These are phyloP conservation scores for Neocloeon triangulifer DNA, from an alignment of 1,140 invertebrate genomes.

Conservation along the genomic window DNA sequence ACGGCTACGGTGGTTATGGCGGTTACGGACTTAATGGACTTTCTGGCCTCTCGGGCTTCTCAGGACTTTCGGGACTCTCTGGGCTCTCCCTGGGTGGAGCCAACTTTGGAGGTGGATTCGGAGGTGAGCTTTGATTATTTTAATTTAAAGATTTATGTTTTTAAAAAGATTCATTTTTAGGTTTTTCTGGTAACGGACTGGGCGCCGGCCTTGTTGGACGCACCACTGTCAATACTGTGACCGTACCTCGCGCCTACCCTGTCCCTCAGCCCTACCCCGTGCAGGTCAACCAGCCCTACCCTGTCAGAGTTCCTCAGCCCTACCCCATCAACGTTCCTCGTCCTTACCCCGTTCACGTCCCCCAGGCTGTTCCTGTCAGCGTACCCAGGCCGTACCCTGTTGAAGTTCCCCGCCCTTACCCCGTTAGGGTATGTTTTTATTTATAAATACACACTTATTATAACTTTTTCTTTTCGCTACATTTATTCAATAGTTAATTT, in stretches of 20 bases:
- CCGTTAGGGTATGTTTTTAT: constrained; percentile 1
- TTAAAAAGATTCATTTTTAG: no score
- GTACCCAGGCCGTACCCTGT: neutral
- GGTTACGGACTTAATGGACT: neutral
- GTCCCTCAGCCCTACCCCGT: constrained; percentile 1
- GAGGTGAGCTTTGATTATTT: no score
- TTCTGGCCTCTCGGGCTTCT: neutral
- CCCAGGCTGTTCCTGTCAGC: neutral
- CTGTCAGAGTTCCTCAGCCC: neutral
- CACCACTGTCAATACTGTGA: neutral
- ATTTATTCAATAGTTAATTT: no score
- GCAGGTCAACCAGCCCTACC: neutral
- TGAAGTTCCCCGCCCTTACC: neutral
- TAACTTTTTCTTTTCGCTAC: no score
- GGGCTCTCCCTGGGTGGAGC: no score
- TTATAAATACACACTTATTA: no score
- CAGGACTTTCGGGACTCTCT: neutral
- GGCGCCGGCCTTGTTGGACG: neutral
- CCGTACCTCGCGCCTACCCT: neutral
- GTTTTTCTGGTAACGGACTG: no score
- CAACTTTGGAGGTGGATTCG: no score
- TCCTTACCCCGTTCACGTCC: neutral
- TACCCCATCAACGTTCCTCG: neutral
- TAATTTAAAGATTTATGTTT: neutral
- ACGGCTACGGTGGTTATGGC: neutral